Base-by-base conservation (phyloP, 1,140 invertebrate genomes). In the Pachypeltis micranthus region DNA sequence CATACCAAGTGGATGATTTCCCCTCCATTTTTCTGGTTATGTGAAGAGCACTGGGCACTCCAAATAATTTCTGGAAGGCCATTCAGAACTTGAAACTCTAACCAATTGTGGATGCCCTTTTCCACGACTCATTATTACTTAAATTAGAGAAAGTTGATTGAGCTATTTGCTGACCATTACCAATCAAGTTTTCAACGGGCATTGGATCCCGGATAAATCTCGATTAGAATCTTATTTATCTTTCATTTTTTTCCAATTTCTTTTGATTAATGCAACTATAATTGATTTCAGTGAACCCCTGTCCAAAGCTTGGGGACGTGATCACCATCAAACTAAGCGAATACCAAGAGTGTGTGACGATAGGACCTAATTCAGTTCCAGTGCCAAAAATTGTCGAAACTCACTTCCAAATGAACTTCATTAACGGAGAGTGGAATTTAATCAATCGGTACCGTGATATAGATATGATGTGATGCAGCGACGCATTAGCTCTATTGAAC, bases 321-420 rank as follows among this genome's bases (percentile, higher is more conserved):
- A 86, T 95, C 0, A 95, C 91, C 54, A 93, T 96, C 61, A 91
- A 93, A 77, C 77, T 96, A 34, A 91, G 87, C 62, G 92, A 96
- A 72, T 85, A 90, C 74, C 81, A 89, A 68, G 90, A 94, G 72
- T 85, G 85, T 64, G 83, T 92, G 0, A 75, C 80, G 4, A 87
- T 91, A 68, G 73, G 83, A 0, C 29, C 60, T 10, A 34, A 61
- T 12, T 59, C 39, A 14, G 47, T 59, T 2, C 75, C 87, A 0
- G 61, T 64, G 4, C 83, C 83, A 0, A 86, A 90, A 81, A 77
- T 91, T 47, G 88, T 90, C 0, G 92, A 96, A 73, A 93, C 89
- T 14, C 92, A 93, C 75, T 95, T 95, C 80, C 91, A 95, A 76
- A 95, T 96, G 92, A 95, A 96, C 75, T 96, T 95, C 76, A 88